These are phyloP conservation scores for Scarus forsteni DNA, from an alignment of 2,797 vertebrate genomes.

Conservation along the genomic window DNA sequence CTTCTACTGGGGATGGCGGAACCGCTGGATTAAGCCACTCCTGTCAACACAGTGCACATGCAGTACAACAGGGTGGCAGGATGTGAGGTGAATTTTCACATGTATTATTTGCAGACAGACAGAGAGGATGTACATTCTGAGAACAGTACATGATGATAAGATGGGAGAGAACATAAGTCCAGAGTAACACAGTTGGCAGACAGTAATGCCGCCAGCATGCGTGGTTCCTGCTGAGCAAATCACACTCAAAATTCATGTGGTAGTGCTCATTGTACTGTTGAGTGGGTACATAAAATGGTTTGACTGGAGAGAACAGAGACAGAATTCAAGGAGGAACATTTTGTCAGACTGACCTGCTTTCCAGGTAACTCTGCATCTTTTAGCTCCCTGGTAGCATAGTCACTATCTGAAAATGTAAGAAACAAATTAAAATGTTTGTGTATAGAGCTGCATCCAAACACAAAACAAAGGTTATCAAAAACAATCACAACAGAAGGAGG, in stretches of 20 bases:
- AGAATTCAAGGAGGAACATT: not conserved
- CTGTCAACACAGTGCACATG: constrained; percentile 60
- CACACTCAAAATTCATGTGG: constrained; percentile 21
- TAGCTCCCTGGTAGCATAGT: constrained; percentile 68
- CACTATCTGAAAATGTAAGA: constrained; percentile 74
- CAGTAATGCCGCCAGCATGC: constrained; percentile 16
- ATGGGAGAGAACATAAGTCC: constrained; percentile 16
- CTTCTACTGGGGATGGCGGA: constrained; percentile 50
- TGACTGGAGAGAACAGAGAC: constrained; percentile 1
- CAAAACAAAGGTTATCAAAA: not conserved
- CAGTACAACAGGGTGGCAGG: constrained; percentile 16
- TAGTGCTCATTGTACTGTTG: constrained; percentile 10
- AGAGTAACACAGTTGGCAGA: constrained; percentile 16
- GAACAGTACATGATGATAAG: not conserved
- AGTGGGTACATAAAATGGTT: not conserved
- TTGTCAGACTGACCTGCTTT: constrained; percentile 71
- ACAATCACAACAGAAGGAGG: not conserved
- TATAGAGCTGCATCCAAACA: not conserved
- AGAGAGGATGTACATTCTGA: not conserved
- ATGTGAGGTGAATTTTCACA: constrained; percentile 16
- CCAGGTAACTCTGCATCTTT: constrained; percentile 66
- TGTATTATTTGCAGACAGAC: not conserved
- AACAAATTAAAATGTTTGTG: constrained; percentile 22
- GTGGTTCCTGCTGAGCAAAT: constrained; percentile 22
- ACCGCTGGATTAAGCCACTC: constrained; percentile 76